Base-by-base conservation (phyloP, 2,797 vertebrate species). In the Hippopotamyrus pictus region DNA sequence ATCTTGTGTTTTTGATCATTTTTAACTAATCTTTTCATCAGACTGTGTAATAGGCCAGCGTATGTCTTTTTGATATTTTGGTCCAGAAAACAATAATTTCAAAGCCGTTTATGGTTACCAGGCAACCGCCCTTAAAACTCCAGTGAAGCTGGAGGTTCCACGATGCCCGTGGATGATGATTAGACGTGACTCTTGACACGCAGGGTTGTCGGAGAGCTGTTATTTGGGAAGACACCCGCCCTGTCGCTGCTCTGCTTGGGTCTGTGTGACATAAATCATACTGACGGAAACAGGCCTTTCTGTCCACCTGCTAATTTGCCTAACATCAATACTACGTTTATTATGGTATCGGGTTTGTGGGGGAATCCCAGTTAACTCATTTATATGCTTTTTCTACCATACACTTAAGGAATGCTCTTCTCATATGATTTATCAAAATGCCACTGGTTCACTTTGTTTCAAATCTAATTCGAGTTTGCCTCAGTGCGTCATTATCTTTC, bases 121-220 rank as follows among this genome's bases (percentile, higher is more conserved):
- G 94, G 96, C 96, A 96, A 96, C 96, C 95, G 94, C 95, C 94
- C 93, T 93, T 93, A 93, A 94, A 95, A 92, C 95, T 93, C 94
- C 95, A 94, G 93, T 94, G 95, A 92, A 86, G 93, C 92, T 93
- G 91, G 94, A 94, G 91, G 90, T 22, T 65, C 9, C 12, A n/a
- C 59, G 19, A 9, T 33, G 87, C 14, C n/a, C 62, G 59, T 29
- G 37, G 59, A 88, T 48, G 59, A 88, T 88, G 57, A 88, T 69
- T 88, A 69, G 87, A 25, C 44, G 53, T 22, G 51, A 59, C 87
- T 69, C 12, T 19, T 29, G 59, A 88, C 59, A 65, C 62, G 22
- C 59, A 25, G 59, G 50, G 37, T 7, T 44, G 41, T 14, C 0
- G 22, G 87, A 65, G 57, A 88, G 59, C 86, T 59, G 86, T 59